Evolutionary conservation across 92 coral and sea anemone genomes (phyloP).

Genomic region (Chrysogorgia sp.): DNA sequence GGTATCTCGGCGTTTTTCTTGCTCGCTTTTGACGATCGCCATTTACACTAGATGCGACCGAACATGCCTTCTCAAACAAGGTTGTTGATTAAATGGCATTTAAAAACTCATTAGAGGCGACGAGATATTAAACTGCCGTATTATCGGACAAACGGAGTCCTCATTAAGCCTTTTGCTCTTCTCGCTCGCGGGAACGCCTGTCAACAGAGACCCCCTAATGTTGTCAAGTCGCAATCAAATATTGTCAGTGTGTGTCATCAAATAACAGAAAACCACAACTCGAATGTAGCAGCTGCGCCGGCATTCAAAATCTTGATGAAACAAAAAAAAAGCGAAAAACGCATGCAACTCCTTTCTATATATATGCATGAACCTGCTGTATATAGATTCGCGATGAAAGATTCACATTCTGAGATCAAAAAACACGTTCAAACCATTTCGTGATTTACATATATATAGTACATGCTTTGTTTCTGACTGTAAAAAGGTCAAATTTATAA

Average conservation of each 20-base stretch:
- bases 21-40: neutral
- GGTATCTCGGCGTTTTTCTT: neutral
- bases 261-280: slow-evolving; percentile 2
- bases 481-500: too few species aligned
- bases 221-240: slow-evolving; percentile 33
- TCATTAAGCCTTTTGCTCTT: slow-evolving; percentile 24
- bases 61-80: slow-evolving; percentile 9
- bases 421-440: too few species aligned
- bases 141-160: slow-evolving; percentile 40
- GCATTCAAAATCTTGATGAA: neutral
- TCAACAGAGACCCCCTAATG: slow-evolving; percentile 25
- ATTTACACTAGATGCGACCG: too few species aligned
- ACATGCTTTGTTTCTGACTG: too few species aligned
- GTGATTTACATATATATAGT: too few species aligned
- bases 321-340: neutral
- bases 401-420: neutral
- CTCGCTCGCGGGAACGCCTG: slow-evolving; percentile 6
- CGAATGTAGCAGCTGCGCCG: neutral
- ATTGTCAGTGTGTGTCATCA: slow-evolving; percentile 17
- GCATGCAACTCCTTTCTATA: neutral
- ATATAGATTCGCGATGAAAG: neutral
- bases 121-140: slow-evolving; percentile 44
- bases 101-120: slow-evolving; percentile 46
- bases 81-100: slow-evolving; percentile 37
- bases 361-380: neutral